Conservation (phyloP, 2,888 invertebrate species). For the Agrilus mali region DNA sequence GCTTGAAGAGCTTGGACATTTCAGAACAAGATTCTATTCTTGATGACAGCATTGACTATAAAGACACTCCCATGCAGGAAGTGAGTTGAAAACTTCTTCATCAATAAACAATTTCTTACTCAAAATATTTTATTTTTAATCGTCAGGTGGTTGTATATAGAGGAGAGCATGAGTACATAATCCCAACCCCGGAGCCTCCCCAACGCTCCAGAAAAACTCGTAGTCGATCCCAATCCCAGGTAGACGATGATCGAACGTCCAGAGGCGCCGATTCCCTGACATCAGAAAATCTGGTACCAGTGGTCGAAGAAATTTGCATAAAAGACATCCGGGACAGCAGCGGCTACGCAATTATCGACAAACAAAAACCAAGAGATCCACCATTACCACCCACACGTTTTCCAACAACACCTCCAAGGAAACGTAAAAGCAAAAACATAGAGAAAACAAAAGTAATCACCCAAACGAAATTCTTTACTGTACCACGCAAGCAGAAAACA, state of each 20-base stretch:
- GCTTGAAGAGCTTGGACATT: conserved; percentile 28
- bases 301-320: conserved; percentile 29
- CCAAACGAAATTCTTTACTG: conserved; percentile 57
- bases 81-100: conserved; percentile 11
- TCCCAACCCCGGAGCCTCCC: conserved; percentile 39
- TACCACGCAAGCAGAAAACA: conserved; percentile 39
- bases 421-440: conserved; percentile 22
- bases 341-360: conserved; percentile 71
- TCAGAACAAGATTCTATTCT: conserved; percentile 29
- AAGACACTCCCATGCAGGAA: conserved; percentile 7
- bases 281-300: conserved; percentile 33
- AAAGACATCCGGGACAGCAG: conserved; percentile 28
- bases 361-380: conserved; percentile 37
- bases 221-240: conserved; percentile 41
- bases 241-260: conserved; percentile 39
- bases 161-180: conserved; percentile 52
- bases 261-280: conserved; percentile 47
- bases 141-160: conserved; percentile 53
- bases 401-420: conserved; percentile 32
- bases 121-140: conserved; percentile 16
- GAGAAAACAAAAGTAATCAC: conserved; percentile 36
- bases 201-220: conserved; percentile 44
- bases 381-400: conserved; percentile 47
- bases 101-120: neutral
- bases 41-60: conserved; percentile 1